Base-by-base conservation (phyloP, 2,797 vertebrate species). In the Bovichtus diacanthus region DNA sequence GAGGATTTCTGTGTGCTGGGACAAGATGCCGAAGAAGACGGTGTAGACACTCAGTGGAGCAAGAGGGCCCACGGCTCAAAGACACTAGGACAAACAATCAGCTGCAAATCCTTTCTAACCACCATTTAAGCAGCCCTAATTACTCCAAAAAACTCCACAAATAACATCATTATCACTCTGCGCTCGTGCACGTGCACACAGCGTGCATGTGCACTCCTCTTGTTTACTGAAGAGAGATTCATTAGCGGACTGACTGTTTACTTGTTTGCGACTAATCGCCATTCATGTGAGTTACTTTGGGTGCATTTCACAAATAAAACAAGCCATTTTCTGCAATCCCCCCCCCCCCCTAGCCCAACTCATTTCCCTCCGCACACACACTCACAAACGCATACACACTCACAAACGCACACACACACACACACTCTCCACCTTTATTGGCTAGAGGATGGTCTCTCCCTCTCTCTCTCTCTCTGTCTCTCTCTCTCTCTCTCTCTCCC, bases 1-100 rank as follows among this genome's bases (percentile, higher is more conserved):
- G 68, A 27, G 76, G 64, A 71, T 65, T 74, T 70, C 59, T 76
- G 54, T 55, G 63, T 3, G 63, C 53, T 44, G 41, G 29, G 50
- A 68, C 68, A 76, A 70, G 69, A 80, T 19, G 80, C 54, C 5
- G 82, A 65, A 70, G 76, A 69, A 67, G 81, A 83, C 56, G 29
- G 75, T 74, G 85, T 81, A 80, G 88, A 92, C 87, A 85, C 75
- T 73, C 74, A 25, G 74, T 44, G 18, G 80, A 88, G 84, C 76
- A 76, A 67, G 81, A 90, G 70, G 83, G 76, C 87, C 88, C 62
- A 29, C 16, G 44, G 87, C 84, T 90, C 89, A 84, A 89, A 89
- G 76, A 89, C 84, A 76, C 76, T 78, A 85, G 89, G 88, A 93
- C 87, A 91, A 92, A 92, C 87, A 91, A 91, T 91, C 84, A 76